Evolutionary conservation across 2,888 invertebrate species (phyloP).

Genomic region (Mythimna albipuncta): DNA sequence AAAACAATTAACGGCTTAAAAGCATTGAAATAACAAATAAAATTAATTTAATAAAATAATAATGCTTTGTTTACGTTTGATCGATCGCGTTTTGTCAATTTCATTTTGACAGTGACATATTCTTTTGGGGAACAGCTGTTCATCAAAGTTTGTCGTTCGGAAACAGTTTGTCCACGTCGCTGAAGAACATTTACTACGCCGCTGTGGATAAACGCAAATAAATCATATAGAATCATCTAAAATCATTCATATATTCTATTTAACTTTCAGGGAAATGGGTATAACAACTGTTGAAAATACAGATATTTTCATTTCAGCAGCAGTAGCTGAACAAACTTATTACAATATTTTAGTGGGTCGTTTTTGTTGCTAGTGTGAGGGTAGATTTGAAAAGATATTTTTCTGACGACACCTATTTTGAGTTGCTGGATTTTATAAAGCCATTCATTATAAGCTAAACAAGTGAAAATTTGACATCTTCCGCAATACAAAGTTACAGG

Average conservation of each 20-base stretch:
- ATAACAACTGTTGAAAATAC: not conserved
- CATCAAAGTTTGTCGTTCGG: conserved; percentile 18
- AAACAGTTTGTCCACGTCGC: conserved; percentile 17
- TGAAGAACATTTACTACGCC: not conserved
- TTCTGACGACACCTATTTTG: not conserved
- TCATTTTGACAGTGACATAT: conserved; percentile 5
- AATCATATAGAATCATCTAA: not conserved
- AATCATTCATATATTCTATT: not conserved
- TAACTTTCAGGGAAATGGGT: not conserved
- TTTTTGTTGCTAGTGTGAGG: not conserved
- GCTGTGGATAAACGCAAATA: not conserved
- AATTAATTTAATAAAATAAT: conserved; percentile 39
- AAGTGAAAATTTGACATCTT: not conserved
- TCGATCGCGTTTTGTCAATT: conserved; percentile 49
- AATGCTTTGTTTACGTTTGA: conserved; percentile 57
- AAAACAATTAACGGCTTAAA: conserved; percentile 40
- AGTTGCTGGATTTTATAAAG: not conserved
- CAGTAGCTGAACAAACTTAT: not conserved
- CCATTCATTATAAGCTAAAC: not conserved
- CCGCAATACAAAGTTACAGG: conserved; percentile 20
- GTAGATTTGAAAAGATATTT: conserved; percentile 4
- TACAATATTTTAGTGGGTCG: not conserved
- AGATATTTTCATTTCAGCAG: not conserved
- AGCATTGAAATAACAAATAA: conserved; percentile 43
- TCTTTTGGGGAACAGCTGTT: conserved; percentile 34